Base-by-base conservation (phyloP, 2,888 invertebrate genomes). In the Chymomyza fuscimana region DNA sequence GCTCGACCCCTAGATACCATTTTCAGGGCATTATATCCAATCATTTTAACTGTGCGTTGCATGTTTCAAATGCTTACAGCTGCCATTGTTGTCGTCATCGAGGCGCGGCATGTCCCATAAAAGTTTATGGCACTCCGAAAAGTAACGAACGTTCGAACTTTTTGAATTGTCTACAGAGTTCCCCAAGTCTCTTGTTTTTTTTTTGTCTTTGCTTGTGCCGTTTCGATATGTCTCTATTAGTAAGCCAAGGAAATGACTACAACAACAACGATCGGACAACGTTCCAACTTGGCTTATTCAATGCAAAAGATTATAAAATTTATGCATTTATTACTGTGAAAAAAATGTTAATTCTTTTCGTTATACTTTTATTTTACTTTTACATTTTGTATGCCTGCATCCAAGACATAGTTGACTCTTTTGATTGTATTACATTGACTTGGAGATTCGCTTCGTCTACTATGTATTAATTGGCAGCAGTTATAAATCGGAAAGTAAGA, bases 321-420 rank as follows among this genome's bases (percentile, higher is more conserved):
- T 87, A 86, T 86, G 81, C 73, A 77, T 86, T 89, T 89, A 86
- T 86, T 81, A 77, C 89, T 89, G 86, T 86, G 88, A 89, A 86
- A 85, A 46, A 87, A 79, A 80, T 87, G 78, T 85, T 88, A 80
- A 87, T 85, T 87, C 88, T 80, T 73, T 73, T 65, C 76, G 78
- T 78, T 88, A 88, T 84, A 74, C 70, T 74, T 83, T 83, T 87
- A 79, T 86, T 86, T 71, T 76, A 76, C 82, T 85, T 79, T 84
- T 76, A 84, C 73, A 78, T 84, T 79, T 84, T 69, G 72, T 32
- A 19, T 61, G 12, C 16, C 15, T 61, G 29, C 19, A 19, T 19
- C 22, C 58, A 58, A 58, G 25, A 73, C 74, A 80, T 74, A 79
- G 78, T 87, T 76, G 84, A 73, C 70, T 86, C 76, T 81, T 78